These are phyloP conservation scores for Sesamia inferens DNA, from an alignment of 2,888 invertebrate species.

Conservation along the genomic window DNA sequence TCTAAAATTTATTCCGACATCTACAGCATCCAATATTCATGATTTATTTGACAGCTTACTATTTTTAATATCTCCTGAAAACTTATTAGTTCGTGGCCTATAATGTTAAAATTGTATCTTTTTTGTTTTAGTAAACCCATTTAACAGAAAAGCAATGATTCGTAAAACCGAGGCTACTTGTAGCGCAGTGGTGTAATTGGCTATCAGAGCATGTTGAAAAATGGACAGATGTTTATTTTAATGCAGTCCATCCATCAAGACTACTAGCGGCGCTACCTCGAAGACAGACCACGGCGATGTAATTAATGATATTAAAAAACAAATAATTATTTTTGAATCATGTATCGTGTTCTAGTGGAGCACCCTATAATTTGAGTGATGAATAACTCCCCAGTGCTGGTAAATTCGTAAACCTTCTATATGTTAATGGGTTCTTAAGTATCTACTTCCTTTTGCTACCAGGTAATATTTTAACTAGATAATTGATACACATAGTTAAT, in stretches of 20 bases:
- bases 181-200: conserved; percentile 72
- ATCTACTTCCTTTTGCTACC: conserved; percentile 36
- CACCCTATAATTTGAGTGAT: conserved; percentile 54
- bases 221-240: conserved; percentile 77
- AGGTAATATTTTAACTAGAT: conserved; percentile 26
- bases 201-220: conserved; percentile 74
- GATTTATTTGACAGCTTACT: conserved; percentile 49
- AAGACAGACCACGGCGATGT: conserved; percentile 62
- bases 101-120: conserved; percentile 29
- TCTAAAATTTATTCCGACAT: conserved; percentile 9
- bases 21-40: conserved; percentile 19
- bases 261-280: conserved; percentile 58
- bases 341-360: conserved; percentile 45
- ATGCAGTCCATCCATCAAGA: conserved; percentile 74
- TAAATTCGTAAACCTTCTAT: conserved; percentile 42
- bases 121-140: conserved; percentile 50
- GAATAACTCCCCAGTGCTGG: conserved; percentile 51
- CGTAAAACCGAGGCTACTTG: conserved; percentile 72
- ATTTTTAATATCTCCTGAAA: conserved; percentile 46
- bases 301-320: conserved; percentile 61
- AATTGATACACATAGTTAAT: conserved; percentile 24
- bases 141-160: conserved; percentile 66
- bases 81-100: conserved; percentile 48
- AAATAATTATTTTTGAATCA: conserved; percentile 62
- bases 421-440: conserved; percentile 48